These are phyloP conservation scores for Conus betulinus DNA, from an alignment of 1,140 invertebrate species.

Conservation along the genomic window DNA sequence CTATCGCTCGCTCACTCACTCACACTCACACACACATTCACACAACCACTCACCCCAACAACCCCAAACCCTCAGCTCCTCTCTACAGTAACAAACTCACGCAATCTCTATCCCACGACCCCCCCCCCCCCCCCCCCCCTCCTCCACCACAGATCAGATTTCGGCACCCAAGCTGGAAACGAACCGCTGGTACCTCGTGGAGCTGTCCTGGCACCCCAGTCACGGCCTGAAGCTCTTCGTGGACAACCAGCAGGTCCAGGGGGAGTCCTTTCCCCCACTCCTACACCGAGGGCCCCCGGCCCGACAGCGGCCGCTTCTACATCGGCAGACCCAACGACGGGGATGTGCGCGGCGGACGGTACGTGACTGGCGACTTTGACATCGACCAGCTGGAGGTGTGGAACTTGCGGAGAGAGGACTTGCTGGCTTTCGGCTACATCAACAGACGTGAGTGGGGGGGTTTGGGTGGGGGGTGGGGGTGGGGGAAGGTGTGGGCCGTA, in stretches of 20 bases:
- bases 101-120: too few species aligned
- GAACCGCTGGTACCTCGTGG: constrained; percentile 69
- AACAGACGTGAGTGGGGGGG: constrained; percentile 60
- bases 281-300: constrained; percentile 17
- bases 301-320: constrained; percentile 46
- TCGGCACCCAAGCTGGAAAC: constrained; percentile 28
- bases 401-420: constrained; percentile 66
- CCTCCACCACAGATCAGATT: not conserved
- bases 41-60: too few species aligned
- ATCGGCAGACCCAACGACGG: constrained; percentile 64
- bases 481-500: too few species aligned
- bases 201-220: constrained; percentile 70
- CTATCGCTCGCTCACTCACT: too few species aligned
- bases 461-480: too few species aligned
- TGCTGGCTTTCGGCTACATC: constrained; percentile 71
- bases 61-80: too few species aligned
- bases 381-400: constrained; percentile 72
- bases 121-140: too few species aligned
- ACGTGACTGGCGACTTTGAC: constrained; percentile 55
- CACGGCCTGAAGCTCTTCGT: constrained; percentile 68
- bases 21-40: too few species aligned
- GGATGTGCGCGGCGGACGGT: constrained; percentile 44
- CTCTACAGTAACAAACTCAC: too few species aligned
- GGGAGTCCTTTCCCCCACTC: constrained; percentile 49
- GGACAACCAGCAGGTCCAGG: constrained; percentile 46